These are phyloP conservation scores for Mesochorus sp. DNA, from an alignment of 2,888 invertebrate genomes.

Conservation along the genomic window DNA sequence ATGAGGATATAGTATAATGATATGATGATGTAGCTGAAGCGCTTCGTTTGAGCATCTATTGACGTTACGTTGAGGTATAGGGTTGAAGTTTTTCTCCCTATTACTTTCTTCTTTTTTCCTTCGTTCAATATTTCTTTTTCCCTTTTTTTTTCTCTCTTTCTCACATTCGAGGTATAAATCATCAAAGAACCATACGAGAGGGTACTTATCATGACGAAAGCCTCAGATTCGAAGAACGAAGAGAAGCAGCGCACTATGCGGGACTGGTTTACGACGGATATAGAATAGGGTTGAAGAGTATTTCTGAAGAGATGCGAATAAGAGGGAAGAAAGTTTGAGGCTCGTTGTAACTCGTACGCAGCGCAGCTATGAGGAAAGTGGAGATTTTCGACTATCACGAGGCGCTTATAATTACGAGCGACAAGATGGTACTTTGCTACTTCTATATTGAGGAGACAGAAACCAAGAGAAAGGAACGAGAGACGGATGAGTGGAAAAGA, in stretches of 20 bases:
- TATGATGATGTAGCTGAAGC: conserved; percentile 17
- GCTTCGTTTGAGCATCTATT: conserved; percentile 16
- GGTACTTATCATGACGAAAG: too few relatives aligned
- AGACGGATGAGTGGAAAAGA: conserved; percentile 10
- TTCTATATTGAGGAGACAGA: conserved; percentile 42
- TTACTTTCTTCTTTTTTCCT: too few relatives aligned
- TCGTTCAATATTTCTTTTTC: too few relatives aligned
- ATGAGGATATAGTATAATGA: conserved; percentile 33
- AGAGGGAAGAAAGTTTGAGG: conserved; percentile 36
- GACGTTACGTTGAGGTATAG: neutral
- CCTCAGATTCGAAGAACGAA: neutral
- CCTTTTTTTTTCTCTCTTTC: too few relatives aligned
- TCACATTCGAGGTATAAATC: neutral
- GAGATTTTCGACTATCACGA: conserved; percentile 61
- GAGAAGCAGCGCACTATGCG: too few relatives aligned
- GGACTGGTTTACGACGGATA: neutral
- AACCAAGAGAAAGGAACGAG: conserved; percentile 14
- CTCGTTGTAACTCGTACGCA: conserved; percentile 34
- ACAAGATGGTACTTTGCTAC: conserved; percentile 45
- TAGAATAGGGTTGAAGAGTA: neutral
- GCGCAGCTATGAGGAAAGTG: conserved; percentile 36
- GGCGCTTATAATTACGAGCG: conserved; percentile 59
- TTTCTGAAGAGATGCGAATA: conserved; percentile 27
- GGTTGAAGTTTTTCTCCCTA: too few relatives aligned
- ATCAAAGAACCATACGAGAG: neutral